Evolutionary conservation across 2,888 invertebrate genomes (phyloP).

Genomic region (Melinopterus prodromus): DNA sequence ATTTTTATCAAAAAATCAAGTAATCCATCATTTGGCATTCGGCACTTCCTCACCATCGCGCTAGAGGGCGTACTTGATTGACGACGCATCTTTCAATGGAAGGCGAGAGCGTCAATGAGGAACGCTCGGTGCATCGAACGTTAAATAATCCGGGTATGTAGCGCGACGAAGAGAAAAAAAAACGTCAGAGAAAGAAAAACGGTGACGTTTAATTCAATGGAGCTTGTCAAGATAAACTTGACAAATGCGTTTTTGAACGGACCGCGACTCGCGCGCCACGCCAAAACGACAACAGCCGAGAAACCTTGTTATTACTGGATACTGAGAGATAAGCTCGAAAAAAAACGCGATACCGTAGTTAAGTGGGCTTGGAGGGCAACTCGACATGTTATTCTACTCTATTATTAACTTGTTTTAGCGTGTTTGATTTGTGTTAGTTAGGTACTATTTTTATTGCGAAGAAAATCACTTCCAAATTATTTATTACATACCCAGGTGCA

Average conservation of each 20-base stretch:
- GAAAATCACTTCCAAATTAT: not conserved
- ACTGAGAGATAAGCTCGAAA: constrained; percentile 5
- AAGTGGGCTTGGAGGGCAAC: constrained; percentile 19
- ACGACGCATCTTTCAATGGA: not conserved
- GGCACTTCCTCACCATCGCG: not conserved
- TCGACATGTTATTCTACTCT: constrained; percentile 4
- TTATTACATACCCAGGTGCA: too few species aligned
- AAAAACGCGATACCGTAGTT: constrained; percentile 42
- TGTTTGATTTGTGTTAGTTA: not conserved
- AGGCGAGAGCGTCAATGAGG: not conserved
- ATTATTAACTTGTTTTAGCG: not conserved
- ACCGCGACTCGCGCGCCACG: constrained; percentile 22
- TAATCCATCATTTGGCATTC: not conserved
- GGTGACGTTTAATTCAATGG: constrained; percentile 55
- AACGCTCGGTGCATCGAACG: not conserved
- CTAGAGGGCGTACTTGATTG: not conserved
- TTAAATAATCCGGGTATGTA: not conserved
- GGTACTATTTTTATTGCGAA: not conserved
- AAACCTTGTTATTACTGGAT: constrained; percentile 40
- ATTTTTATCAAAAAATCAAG: not conserved
- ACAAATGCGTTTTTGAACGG: constrained; percentile 55
- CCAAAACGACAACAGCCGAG: not conserved
- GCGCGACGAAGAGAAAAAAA: not conserved
- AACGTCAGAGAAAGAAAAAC: not conserved
- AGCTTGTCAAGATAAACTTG: constrained; percentile 55